Conservation (phyloP, 2,888 invertebrate species). For the Napeogenes inachia region DNA sequence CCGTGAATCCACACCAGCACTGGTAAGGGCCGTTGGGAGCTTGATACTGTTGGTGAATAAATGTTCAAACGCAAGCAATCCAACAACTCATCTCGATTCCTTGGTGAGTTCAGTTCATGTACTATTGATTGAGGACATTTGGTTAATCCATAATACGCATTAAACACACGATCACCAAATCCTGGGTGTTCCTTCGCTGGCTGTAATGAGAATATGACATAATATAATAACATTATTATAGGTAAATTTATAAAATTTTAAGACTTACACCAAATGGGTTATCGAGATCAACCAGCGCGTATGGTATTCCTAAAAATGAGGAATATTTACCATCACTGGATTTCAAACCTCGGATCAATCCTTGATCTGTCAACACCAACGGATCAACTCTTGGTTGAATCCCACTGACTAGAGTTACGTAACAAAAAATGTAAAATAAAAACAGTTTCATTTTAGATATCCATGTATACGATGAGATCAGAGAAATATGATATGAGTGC, state of each 20-base stretch:
- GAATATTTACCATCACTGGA: conserved; percentile 62
- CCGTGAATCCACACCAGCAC: conserved; percentile 69
- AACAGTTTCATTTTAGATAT: conserved; percentile 38
- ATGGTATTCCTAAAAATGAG: conserved; percentile 63
- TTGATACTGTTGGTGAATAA: conserved; percentile 57
- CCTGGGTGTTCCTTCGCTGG: conserved; percentile 43
- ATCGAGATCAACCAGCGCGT: conserved; percentile 54
- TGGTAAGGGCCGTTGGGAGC: conserved; percentile 54
- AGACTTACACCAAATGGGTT: conserved; percentile 70
- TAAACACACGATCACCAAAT: conserved; percentile 53
- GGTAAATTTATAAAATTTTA: neutral
- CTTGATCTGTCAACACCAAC: conserved; percentile 59
- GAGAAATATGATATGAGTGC: conserved; percentile 19
- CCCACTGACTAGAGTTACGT: conserved; percentile 34
- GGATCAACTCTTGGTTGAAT: conserved; percentile 58
- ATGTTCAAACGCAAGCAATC: conserved; percentile 83
- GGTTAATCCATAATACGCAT: conserved; percentile 54
- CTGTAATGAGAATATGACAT: conserved; percentile 40
- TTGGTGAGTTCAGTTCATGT: conserved; percentile 24
- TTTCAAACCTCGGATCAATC: conserved; percentile 58
- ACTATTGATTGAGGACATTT: conserved; percentile 54
- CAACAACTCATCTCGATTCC: conserved; percentile 48
- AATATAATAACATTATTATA: neutral
- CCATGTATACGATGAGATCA: conserved; percentile 32
- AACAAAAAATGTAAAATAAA: conserved; percentile 34